Evolutionary conservation across 2,797 vertebrate species (phyloP).

Genomic region (Pseudochirops cupreus): DNA sequence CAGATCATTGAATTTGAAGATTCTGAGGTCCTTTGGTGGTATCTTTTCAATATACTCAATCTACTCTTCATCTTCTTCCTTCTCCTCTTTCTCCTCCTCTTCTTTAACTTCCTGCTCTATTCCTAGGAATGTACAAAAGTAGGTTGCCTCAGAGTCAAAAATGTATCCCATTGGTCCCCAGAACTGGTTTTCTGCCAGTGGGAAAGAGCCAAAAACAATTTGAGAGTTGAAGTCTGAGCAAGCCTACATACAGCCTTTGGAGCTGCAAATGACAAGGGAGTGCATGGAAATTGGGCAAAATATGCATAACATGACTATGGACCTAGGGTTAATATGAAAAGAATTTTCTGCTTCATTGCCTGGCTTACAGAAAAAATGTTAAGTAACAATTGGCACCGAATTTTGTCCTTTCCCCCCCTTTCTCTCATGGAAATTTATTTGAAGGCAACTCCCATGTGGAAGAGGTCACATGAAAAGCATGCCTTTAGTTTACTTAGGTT

Average conservation of each 20-base stretch:
- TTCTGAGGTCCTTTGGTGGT: not conserved
- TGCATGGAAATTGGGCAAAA: constrained; percentile 49
- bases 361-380: constrained; percentile 12
- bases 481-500: constrained; percentile 23
- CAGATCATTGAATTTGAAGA: not conserved
- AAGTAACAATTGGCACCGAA: constrained; percentile 25
- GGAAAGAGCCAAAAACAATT: constrained; percentile 23
- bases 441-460: constrained; percentile 44
- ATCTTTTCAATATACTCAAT: not conserved
- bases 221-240: constrained; percentile 13
- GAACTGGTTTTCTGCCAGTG: constrained; percentile 2
- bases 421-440: not conserved
- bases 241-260: constrained; percentile 25
- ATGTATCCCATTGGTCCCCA: not conserved
- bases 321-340: not conserved
- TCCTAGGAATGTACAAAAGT: not conserved
- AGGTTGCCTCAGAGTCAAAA: not conserved
- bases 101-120: not conserved
- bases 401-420: constrained; percentile 27
- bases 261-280: constrained; percentile 12
- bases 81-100: not conserved
- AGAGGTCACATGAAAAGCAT: constrained; percentile 10
- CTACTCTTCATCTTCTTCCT: not conserved
- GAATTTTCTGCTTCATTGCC: not conserved
- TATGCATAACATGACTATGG: not conserved